Percentiles rank a stretch among this genome's conserved stretches.
These are phyloP conservation scores for Macrosiphum euphorbiae DNA, from an alignment of 2,888 invertebrate genomes.

Conservation along the genomic window DNA sequence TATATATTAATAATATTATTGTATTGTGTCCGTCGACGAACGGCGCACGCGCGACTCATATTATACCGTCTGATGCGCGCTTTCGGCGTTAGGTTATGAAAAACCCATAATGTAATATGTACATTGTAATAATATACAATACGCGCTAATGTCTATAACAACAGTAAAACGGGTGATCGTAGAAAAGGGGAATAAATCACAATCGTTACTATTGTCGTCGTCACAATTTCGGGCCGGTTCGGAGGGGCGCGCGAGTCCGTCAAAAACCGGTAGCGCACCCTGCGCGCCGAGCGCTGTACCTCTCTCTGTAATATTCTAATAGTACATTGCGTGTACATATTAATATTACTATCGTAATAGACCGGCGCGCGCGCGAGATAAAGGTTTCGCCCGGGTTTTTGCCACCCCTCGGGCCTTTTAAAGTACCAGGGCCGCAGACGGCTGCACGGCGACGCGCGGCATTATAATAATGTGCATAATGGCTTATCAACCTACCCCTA, in stretches of 20 bases:
- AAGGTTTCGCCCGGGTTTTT: neutral
- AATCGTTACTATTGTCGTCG: neutral
- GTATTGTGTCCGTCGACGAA: neutral
- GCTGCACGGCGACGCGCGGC: constrained; percentile 4
- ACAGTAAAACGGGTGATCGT: neutral
- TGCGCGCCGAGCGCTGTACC: neutral
- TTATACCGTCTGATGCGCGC: neutral
- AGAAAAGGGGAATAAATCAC: neutral
- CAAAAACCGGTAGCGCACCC: neutral
- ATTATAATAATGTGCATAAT: neutral
- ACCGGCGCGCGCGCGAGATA: neutral
- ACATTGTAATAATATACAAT: neutral
- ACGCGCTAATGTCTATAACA: neutral
- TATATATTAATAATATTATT: neutral
- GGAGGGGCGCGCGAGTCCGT: neutral
- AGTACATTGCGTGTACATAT: neutral
- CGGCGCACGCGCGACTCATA: neutral
- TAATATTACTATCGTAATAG: neutral
- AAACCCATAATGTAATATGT: neutral
- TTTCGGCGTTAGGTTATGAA: neutral
- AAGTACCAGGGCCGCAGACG: constrained; percentile 51
- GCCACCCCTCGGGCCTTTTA: constrained; percentile 57
- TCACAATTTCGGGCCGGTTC: neutral
- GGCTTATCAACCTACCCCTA: constrained; percentile 32
- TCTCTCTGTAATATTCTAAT: neutral